Evolutionary conservation across 2,113 vertebrate species (phyloP), one percentile per base, ranked within the genome.

Genomic region (Pelvicachromis taeniatus): DNA sequence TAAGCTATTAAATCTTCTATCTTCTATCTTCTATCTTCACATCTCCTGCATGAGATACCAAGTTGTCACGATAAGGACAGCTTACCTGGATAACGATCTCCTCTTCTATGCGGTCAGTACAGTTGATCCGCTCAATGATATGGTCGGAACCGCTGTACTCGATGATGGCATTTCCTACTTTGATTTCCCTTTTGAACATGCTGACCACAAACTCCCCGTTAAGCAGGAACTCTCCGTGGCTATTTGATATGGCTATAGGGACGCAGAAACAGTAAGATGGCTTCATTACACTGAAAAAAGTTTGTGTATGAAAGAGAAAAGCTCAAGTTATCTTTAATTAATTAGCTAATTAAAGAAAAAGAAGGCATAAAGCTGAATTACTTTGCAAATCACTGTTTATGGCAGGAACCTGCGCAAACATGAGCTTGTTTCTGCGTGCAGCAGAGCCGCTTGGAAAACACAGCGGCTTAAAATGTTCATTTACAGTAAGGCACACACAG

Each of bases 171-270:
- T 96, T 97, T 85, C 98, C 97, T 79, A 99, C 93, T 93, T 97
- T 99, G 90, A 99, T 98, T 97, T 99, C 98, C 96, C 97, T 98
- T 97, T 99, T 99, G 95, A 99, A 99, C 99, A 99, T 99, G 87
- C 97, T 99, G 95, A 99, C 98, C 85, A 99, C 98, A 92, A 98
- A 99, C 92, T 99, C 97, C 89, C 99, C 99, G 83, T 99, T 99
- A 63, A 99, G 96, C 94, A 99, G 96, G 96, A 97, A 99, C 94
- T 98, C 99, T 88, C 97, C 98, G 90, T 96, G 96, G 90, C 97
- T 97, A 94, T 97, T 98, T 87, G 98, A 97, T 93, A 99, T 96
- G 83, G 98, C 99, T 99, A 95, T 42, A 84, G 78, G 68, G 55
- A 91, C 77, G 88, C 65, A 83, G 26, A 78, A 77, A 78, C 19